Evolutionary conservation across 2,888 invertebrate species (phyloP), one percentile per base, ranked within the genome.

Genomic region (Tetragonula carbonaria): DNA sequence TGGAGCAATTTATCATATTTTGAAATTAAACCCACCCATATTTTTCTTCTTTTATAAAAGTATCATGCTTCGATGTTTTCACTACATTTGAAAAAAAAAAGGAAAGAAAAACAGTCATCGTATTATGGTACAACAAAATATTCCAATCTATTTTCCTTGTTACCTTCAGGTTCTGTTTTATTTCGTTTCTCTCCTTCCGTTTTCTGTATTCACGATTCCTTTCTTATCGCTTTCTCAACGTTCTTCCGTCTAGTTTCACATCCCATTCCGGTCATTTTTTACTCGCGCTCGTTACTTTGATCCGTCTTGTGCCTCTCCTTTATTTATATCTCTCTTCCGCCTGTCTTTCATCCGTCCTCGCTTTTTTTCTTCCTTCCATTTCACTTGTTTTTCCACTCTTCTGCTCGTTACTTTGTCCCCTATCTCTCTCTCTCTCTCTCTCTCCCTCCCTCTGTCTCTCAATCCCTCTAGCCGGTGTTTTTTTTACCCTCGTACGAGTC

Each of bases 251-350:
- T 6, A 13, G 28, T n/a, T 28, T 53, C 23, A 8, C 45, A 14
- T 55, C 11, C 18, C 57, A 5, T 77, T 62, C 51, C 62, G 28
- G 50, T 38, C 51, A 14, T 53, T 76, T 70, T 55, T 63, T 45
- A 28, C 28, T 18, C 33, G 21, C 53, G 45, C 50, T 57, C 55
- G 65, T 65, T 73, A 73, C 73, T 73, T 73, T 59, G 66, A 78
- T 78, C 73, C 57, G 57, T 74, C 74, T 66, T 72, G n/a, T 65
- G n/a, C n/a, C 16, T 33, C 74, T 50, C 66, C 33, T 73, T 74
- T 67, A 67, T 74, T 74, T 74, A 67, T 67, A 67, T n/a, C 57
- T 53, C 67, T 21, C 33, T 68, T 53, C 74, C 28, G n/a, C 53
- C n/a, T 67, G 57, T 79, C 65, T 67, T 33, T 72, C 55, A 70